Base-by-base conservation (phyloP, 2,797 vertebrate species). In the Mus minutoides region DNA sequence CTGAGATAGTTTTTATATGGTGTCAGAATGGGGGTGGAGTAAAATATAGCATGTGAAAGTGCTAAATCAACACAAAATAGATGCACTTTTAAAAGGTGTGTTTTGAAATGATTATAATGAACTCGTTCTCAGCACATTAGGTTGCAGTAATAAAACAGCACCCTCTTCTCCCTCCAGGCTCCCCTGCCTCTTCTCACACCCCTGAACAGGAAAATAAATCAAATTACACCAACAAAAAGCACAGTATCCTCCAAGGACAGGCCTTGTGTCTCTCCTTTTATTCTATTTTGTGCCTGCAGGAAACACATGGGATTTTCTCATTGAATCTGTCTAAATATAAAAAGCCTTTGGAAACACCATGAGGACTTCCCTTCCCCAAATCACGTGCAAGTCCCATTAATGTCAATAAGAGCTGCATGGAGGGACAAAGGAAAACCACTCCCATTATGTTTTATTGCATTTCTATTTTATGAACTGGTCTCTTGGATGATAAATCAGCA, bases 401-500 rank as follows among this genome's bases (percentile, higher is more conserved):
- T 94, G 82, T 95, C 97, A 95, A 89, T 95, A 88, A 97, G 87
- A 96, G 49, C 87, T 93, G 26, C 77, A 90, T n/a, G 94, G 71
- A 31, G 90, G 97, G 88, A 95, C 92, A 92, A 97, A 93, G 91
- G 83, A 97, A 96, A 73, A 16, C 71, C 95, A 93, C 67, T 84
- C 21, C 83, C 87, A 93, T 98, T 95, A 88, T 95, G 82, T 95
- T 98, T 97, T 97, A 94, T 97, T 97, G 94, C 84, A 29, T 92
- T 97, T 95, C 96, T 96, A 76, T 97, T 97, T 98, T 97, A 96
- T 93, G 96, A 98, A 98, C 96, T 96, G 76, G 6, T 46, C 92
- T 97, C 75, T 96, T 76, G 89, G 79, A 95, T 91, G 96, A 95
- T 77, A 92, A 97, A 96, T 98, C 96, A 96, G 46, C 4, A 82